phyloP scores from a whole-genome alignment of 2,797 vertebrate species.

The Spinus pinus region DNA sequence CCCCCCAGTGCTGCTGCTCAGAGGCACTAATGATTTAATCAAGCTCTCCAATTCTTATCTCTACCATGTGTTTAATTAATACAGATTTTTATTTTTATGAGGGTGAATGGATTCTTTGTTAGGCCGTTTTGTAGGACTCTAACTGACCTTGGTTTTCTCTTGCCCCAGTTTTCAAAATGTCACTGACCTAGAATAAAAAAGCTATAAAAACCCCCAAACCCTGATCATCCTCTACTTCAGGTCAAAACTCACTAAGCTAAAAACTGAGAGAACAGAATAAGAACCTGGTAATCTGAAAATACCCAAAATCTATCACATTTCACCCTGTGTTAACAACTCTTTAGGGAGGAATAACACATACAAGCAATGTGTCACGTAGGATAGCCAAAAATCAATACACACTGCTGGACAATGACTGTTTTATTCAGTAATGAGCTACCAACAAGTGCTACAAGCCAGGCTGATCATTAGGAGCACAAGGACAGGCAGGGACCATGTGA shows the following conservation, averaged over 20 bases:
- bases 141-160: constrained; percentile 71
- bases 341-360: not conserved
- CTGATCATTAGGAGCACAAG: constrained; percentile 3
- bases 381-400: constrained; percentile 27
- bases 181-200: constrained; percentile 73
- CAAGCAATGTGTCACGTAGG: not conserved
- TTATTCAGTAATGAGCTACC: constrained; percentile 37
- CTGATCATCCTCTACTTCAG: not conserved
- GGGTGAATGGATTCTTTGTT: constrained; percentile 78
- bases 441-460: constrained; percentile 6
- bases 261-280: not conserved
- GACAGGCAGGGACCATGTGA: not conserved
- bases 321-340: not conserved
- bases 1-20: not conserved
- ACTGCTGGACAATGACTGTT: constrained; percentile 8
- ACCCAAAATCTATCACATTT: not conserved
- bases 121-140: constrained; percentile 60
- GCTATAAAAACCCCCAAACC: not conserved
- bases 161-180: constrained; percentile 69
- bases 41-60: constrained; percentile 57
- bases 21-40: constrained; percentile 58
- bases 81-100: constrained; percentile 70
- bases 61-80: constrained; percentile 72
- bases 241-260: constrained; percentile 9
- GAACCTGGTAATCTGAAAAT: not conserved